phyloP scores from a whole-genome alignment of 2,797 vertebrate species.

The Chromobotia macracanthus region DNA sequence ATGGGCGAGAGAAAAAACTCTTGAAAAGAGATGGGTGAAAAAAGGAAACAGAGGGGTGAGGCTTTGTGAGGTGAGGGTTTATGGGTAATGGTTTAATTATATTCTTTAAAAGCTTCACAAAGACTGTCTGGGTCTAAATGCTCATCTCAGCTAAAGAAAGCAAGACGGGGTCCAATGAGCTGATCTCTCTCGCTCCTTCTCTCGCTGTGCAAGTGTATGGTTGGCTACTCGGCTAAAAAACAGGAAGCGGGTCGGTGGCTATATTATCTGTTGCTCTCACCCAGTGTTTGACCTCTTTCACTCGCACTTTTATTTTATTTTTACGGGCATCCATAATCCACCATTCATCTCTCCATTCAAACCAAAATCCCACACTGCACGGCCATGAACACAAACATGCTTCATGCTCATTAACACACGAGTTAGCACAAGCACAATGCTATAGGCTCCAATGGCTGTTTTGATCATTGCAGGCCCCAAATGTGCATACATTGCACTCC shows the following conservation, averaged over 20 bases:
- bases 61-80: conserved; percentile 33
- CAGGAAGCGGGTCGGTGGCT: conserved; percentile 35
- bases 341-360: conserved; percentile 45
- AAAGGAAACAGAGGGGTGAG: conserved; percentile 14
- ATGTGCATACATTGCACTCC: conserved; percentile 33
- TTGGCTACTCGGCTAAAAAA: conserved; percentile 39
- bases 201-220: conserved; percentile 37
- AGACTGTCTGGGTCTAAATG: conserved; percentile 33
- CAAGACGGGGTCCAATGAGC: conserved; percentile 19
- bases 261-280: conserved; percentile 33
- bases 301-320: conserved; percentile 13
- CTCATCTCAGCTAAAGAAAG: conserved; percentile 27
- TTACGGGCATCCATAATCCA: conserved; percentile 31
- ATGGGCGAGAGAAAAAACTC: conserved; percentile 23
- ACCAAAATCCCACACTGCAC: conserved; percentile 15
- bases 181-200: conserved; percentile 29
- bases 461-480: conserved; percentile 28
- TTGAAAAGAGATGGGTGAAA: conserved; percentile 13
- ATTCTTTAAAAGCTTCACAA: conserved; percentile 35
- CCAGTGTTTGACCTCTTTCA: conserved; percentile 20
- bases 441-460: conserved; percentile 9
- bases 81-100: conserved; percentile 44
- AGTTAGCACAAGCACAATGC: conserved; percentile 9
- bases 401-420: conserved; percentile 25
- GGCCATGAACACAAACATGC: conserved; percentile 12